Evolutionary conservation across 1,140 invertebrate species (phyloP), one percentile per base, ranked within the genome.

Genomic region (Solenopsis invicta): DNA sequence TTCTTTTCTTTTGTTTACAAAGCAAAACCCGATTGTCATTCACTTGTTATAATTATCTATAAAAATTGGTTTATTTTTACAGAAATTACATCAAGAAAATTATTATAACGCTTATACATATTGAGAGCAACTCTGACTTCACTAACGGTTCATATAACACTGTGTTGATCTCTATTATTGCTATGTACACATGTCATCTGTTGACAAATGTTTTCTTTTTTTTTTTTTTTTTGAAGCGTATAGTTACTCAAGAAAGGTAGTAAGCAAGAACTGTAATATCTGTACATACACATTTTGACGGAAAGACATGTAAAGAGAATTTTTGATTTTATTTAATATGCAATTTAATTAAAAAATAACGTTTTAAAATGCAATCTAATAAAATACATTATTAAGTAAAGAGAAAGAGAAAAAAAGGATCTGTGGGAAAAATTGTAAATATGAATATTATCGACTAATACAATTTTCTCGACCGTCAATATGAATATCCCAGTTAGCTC

Each of bases 121-220:
- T 45, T 5, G 37, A 45, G 59, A 59, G 45, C 66, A 82, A 34
- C 24, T 45, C 21, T 45, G 37, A 72, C 67, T 48, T 50, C 29
- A 24, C n/a, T 41, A n/a, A 64, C 21, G 1, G 48, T 59, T 10
- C 66, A 18, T 16, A 56, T n/a, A 56, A 71, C 0, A 81, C 50
- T 66, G 12, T 54, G n/a, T 29, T 29, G 21, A 29, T 81, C 16
- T 45, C 10, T 80, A 54, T 80, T 69, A 24, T 34, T 41, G 37
- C 24, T n/a, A 67, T 24, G 52, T 54, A 54, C 0, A 41, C n/a
- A 41, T 41, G 48, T 67, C 48, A 54, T n/a, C 48, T 1, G 24
- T 48, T 41, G 21, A 13, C 13, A 67, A 80, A 2, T 80, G n/a
- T 80, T 80, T 69, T 6, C 48, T 24, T 54, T 64, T 80, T 34